A percentile compares a stretch with the other conserved stretches of the same genome.
Evolutionary conservation across 2,888 invertebrate species (phyloP).

Genomic region (Cremastobaeus sp.): DNA sequence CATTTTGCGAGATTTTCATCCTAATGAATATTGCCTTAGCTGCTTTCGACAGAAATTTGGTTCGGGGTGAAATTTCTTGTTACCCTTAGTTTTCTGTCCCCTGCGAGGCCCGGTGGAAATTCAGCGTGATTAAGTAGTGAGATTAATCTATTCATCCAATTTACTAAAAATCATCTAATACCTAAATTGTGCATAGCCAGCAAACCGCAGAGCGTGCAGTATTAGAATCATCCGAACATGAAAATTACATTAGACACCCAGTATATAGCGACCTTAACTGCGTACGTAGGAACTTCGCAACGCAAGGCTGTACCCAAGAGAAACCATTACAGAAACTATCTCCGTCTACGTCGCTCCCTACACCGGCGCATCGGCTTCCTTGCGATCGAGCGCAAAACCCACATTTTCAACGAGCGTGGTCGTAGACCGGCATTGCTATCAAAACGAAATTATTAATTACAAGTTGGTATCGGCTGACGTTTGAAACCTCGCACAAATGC

Average conservation of each 20-base stretch:
- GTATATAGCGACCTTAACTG: slow-evolving; percentile 45
- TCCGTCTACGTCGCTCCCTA: slow-evolving; percentile 16
- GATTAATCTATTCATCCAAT: too few relatives aligned
- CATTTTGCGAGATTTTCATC: not conserved
- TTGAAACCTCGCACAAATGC: slow-evolving; percentile 1
- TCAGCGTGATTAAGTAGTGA: too few relatives aligned
- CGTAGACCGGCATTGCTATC: slow-evolving; percentile 3
- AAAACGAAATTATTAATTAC: slow-evolving; percentile 23
- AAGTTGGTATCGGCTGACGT: slow-evolving; percentile 3
- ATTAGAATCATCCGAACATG: slow-evolving; percentile 17
- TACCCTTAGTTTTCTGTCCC: too few relatives aligned
- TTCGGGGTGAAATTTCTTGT: too few relatives aligned
- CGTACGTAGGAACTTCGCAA: slow-evolving; percentile 58
- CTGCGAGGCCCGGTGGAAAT: too few relatives aligned
- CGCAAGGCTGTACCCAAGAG: slow-evolving; percentile 65
- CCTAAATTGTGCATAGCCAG: not conserved
- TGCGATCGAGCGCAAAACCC: slow-evolving; percentile 25
- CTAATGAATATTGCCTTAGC: too few relatives aligned
- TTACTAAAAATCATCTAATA: too few relatives aligned
- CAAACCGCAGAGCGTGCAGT: not conserved
- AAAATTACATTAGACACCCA: slow-evolving; percentile 53
- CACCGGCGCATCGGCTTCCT: not conserved
- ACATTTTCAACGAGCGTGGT: slow-evolving; percentile 13
- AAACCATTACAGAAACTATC: slow-evolving; percentile 67
- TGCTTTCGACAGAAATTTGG: too few relatives aligned